Base-by-base conservation (phyloP, 2,888 invertebrate genomes). In the Branchipolynoe longqiensis region DNA sequence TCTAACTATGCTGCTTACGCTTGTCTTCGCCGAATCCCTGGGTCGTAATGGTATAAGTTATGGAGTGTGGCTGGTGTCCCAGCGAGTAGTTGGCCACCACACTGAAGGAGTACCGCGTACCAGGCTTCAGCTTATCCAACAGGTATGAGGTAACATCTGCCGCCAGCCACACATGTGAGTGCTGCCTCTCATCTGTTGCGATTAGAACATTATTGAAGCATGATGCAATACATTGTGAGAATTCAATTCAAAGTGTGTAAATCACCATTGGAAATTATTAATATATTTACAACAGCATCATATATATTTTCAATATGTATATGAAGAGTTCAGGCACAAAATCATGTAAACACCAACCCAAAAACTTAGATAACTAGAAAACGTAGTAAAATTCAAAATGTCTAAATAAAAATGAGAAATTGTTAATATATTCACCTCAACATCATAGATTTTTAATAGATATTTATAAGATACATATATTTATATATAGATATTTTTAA, bases 51-150 rank as follows among this genome's bases (percentile, higher is more conserved):
- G 62, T 62, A 41, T 59, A 83, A 40, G 40, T 83, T 40, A 59
- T 28, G 40, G 83, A 62, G 41, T 59, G 31, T 0, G 69, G 84
- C 22, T 31, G 54, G 48, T 84, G 84, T 1, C 84, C 84, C 38
- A 40, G 31, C n/a, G 84, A n/a, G 69, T 84, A 84, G 73, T 84
- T 84, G 14, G 84, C 84, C n/a, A 33, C 31, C 38, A 84, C 73
- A 3, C 54, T 22, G 41, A 84, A 48, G 1, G 62, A 40, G 73
- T 84, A 84, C 8, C 12, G 6, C 12, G 84, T 73, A 12, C 84
- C 84, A 4, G 84, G 69, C 40, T 84, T 62, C 28, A 83, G 28
- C 18, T n/a, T n/a, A 2, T 31, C 38, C 0, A 82, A 58, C 56
- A 56, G 3, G 22, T 82, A 82, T 1, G 82, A 28, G 6, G 82